Evolutionary conservation across 2,888 invertebrate species (phyloP).

Genomic region (Monopis laevigella): DNA sequence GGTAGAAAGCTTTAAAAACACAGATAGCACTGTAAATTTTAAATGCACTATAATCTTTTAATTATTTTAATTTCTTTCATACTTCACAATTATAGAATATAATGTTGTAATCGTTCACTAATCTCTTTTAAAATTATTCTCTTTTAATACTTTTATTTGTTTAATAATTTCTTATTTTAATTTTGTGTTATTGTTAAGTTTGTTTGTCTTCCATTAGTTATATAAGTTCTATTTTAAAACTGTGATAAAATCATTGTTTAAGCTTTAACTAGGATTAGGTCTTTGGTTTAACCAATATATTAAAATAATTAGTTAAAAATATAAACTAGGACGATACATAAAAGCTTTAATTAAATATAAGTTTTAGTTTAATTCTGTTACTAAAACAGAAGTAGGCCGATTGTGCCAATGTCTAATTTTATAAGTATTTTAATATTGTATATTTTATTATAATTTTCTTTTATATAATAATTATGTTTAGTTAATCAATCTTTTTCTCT

Average conservation of each 20-base stretch:
- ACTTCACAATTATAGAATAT: too few relatives aligned
- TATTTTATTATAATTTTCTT: neutral
- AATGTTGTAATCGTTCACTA: too few relatives aligned
- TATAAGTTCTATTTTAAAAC: conserved; percentile 47
- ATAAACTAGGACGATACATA: too few relatives aligned
- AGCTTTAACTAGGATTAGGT: conserved; percentile 48
- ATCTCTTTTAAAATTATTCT: too few relatives aligned
- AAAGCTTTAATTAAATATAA: conserved; percentile 21
- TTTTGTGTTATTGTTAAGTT: conserved; percentile 17
- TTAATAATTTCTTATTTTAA: neutral
- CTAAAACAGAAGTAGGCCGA: conserved; percentile 45
- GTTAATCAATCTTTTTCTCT: conserved; percentile 6
- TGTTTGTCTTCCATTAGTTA: conserved; percentile 54
- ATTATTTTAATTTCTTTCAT: too few relatives aligned
- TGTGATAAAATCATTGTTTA: conserved; percentile 28
- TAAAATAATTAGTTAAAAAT: too few relatives aligned
- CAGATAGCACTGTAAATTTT: conserved; percentile 54
- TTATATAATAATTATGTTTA: conserved; percentile 1
- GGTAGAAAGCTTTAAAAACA: conserved; percentile 63
- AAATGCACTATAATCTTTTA: too few relatives aligned
- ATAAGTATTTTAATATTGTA: neutral
- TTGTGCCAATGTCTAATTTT: conserved; percentile 44
- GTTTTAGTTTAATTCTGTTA: conserved; percentile 17
- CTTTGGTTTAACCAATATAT: neutral
- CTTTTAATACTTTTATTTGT: too few relatives aligned